Evolutionary conservation across 2,888 invertebrate genomes (phyloP), one percentile per base, ranked within the genome.

Genomic region (Cenopis cana): DNA sequence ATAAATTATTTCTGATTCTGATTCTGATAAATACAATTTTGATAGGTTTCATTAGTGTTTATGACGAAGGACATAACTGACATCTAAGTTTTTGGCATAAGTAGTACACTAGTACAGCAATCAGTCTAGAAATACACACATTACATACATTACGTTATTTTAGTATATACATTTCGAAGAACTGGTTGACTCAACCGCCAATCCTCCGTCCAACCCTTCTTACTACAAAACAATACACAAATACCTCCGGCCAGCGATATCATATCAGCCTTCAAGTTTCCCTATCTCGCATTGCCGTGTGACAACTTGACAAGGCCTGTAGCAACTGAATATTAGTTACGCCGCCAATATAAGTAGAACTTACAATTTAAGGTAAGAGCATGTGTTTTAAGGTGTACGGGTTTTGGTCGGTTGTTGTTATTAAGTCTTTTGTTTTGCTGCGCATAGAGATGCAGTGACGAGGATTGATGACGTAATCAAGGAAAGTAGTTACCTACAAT

Each of bases 181-280:
- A 50, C 49, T 50, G 36, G 10, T 11, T 11, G 17, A 49, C 10
- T 52, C 50, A 49, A 46, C 36, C 62, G 14, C 52, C 50, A 49
- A 36, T 59, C 36, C 17, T 2, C 50, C 20, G 36, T 60, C 68
- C 60, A 24, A 68, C 38, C 59, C 54, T 54, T 54, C 68, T 17
- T 41, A 50, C 17, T 33, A 52, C 52, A 36, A 55, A 64, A 49
- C 65, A 70, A 70, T 65, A 57, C 65, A 38, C 50, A 54, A 69
- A 52, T 52, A 69, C 69, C 69, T 64, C 64, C 20, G 69, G 70
- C 70, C 50, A 52, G 18, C 52, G 65, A 59, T 70, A 66, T 66
- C 65, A 38, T 66, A 70, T 70, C 69, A 29, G 65, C 17, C 65
- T 54, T 60, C 65, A 60, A 70, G 59, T 70, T 70, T 33, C 65